Percentiles rank a stretch among this genome's conserved stretches.
Conservation (phyloP, 2,797 vertebrate species). For the Australoheros facetus region DNA sequence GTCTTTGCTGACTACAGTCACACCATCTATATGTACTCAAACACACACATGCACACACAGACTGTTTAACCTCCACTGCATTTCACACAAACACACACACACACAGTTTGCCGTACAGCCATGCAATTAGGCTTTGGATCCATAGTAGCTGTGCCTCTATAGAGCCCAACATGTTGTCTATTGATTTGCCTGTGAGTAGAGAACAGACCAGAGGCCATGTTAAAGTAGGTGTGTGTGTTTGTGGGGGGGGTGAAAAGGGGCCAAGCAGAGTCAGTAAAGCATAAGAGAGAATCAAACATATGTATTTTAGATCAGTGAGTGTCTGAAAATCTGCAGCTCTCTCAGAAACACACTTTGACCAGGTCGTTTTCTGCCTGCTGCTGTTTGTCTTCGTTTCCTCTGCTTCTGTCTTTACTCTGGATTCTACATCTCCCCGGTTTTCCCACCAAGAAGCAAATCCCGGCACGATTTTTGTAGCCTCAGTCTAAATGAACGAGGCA, state of each 20-base stretch:
- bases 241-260: background rate
- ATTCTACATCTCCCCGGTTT: background rate
- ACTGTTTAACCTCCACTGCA: background rate
- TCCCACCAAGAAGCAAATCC: background rate
- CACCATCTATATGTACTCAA: background rate
- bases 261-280: background rate
- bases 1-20: background rate
- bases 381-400: background rate
- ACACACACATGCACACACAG: background rate
- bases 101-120: constrained; percentile 6
- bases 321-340: constrained; percentile 6
- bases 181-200: constrained; percentile 59
- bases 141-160: constrained; percentile 49
- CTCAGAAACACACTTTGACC: constrained; percentile 19
- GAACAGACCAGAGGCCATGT: constrained; percentile 64
- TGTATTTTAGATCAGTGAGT: constrained; percentile 4
- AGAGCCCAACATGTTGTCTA: constrained; percentile 64
- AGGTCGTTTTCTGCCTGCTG: constrained; percentile 1
- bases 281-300: constrained; percentile 3
- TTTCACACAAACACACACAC: background rate
- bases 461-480: background rate
- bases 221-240: constrained; percentile 20
- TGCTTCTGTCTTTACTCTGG: background rate
- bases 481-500: too few species aligned
- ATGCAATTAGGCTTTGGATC: constrained; percentile 55